Evolutionary conservation across 1,140 invertebrate species (phyloP).

Genomic region (Pectinophora gossypiella): DNA sequence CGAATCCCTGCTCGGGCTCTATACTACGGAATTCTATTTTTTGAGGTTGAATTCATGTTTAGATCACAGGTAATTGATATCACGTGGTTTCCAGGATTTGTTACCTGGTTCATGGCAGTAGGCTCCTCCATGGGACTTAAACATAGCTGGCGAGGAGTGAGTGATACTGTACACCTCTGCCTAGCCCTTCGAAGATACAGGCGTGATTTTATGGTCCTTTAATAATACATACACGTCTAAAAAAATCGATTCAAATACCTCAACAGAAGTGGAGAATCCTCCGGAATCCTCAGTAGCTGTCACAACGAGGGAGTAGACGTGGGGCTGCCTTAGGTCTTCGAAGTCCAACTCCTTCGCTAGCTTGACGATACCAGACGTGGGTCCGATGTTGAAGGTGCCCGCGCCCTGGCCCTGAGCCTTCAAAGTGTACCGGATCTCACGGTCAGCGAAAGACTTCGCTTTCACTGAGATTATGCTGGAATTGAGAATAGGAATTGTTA

Average conservation of each 20-base stretch:
- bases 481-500: slow-evolving; percentile 26
- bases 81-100: no score
- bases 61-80: no score
- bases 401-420: slow-evolving; percentile 96
- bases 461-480: slow-evolving; percentile 96
- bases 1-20: no score
- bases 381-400: slow-evolving; percentile 96
- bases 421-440: slow-evolving; percentile 94
- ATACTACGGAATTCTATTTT: no score
- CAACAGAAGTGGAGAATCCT: slow-evolving; percentile 95
- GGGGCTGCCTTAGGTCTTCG: slow-evolving; percentile 93
- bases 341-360: slow-evolving; percentile 96
- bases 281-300: slow-evolving; percentile 97
- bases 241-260: slow-evolving; percentile 77
- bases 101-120: no score
- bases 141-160: no score
- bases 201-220: no score
- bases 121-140: no score
- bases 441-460: slow-evolving; percentile 96
- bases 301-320: slow-evolving; percentile 93
- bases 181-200: no score
- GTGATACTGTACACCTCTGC: no score
- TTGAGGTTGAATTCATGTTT: no score
- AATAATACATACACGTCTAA: no score
- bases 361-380: slow-evolving; percentile 95